Evolutionary conservation across 2,888 invertebrate genomes (phyloP).

Genomic region (Ochlodes sylvanus): DNA sequence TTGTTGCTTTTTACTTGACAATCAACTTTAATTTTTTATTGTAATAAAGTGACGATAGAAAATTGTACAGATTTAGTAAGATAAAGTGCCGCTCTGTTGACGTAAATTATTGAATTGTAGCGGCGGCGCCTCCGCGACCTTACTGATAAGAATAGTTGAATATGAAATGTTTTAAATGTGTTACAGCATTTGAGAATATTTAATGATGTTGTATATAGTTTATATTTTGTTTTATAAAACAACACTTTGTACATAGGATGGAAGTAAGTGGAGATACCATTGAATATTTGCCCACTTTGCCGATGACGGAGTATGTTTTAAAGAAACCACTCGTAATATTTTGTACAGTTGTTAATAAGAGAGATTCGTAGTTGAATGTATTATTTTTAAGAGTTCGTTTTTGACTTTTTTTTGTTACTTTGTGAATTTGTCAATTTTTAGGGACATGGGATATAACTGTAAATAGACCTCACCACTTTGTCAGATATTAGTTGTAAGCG

Average conservation of each 20-base stretch:
- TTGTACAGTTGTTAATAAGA: slow-evolving; percentile 81
- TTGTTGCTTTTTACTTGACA: slow-evolving; percentile 72
- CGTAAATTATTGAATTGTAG: slow-evolving; percentile 66
- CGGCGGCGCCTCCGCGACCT: slow-evolving; percentile 62
- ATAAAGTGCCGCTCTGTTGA: slow-evolving; percentile 44
- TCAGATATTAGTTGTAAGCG: slow-evolving; percentile 77
- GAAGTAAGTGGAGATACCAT: slow-evolving; percentile 64
- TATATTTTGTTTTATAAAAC: slow-evolving; percentile 83
- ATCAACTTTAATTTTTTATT: slow-evolving; percentile 52
- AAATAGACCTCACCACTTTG: slow-evolving; percentile 83
- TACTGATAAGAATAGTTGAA: slow-evolving; percentile 81
- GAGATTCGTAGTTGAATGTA: slow-evolving; percentile 81
- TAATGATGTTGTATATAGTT: slow-evolving; percentile 85
- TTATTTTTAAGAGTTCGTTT: slow-evolving; percentile 80
- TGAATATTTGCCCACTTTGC: slow-evolving; percentile 75
- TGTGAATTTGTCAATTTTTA: slow-evolving; percentile 90
- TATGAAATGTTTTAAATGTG: slow-evolving; percentile 84
- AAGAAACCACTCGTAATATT: slow-evolving; percentile 82
- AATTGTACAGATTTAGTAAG: slow-evolving; percentile 66
- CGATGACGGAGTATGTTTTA: slow-evolving; percentile 73
- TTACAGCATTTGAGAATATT: slow-evolving; percentile 85
- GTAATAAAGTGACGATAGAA: slow-evolving; percentile 56
- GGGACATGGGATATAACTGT: slow-evolving; percentile 89
- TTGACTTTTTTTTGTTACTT: slow-evolving; percentile 82
- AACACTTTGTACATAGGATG: slow-evolving; percentile 75